phyloP scores from a whole-genome alignment of 2,888 invertebrate genomes.

The Pristionchus arcanus region DNA sequence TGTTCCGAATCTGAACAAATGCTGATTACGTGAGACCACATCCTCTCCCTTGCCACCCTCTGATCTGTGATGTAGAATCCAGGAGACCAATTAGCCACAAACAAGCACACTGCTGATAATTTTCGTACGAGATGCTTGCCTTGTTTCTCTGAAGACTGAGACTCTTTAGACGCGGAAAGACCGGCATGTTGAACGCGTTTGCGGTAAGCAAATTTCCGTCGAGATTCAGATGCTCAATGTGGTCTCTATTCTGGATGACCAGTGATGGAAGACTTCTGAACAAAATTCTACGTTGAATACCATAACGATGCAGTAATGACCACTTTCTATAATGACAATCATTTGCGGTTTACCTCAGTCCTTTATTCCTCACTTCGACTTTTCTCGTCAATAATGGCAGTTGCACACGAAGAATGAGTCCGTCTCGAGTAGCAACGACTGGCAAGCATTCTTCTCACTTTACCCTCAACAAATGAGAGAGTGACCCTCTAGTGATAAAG shows the following conservation, averaged over 20 bases:
- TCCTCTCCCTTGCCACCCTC: too few species aligned
- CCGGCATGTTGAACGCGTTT: conserved; percentile 69
- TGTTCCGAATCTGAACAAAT: conserved; percentile 65
- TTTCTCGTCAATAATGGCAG: conserved; percentile 8
- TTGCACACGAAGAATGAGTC: not conserved
- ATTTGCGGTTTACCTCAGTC: not conserved
- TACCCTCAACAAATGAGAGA: not conserved
- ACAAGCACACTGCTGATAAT: not conserved
- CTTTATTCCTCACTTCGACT: conserved; percentile 28
- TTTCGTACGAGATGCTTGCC: conserved; percentile 51
- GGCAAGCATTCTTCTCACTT: not conserved
- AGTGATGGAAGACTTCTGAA: conserved; percentile 68
- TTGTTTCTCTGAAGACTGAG: conserved; percentile 65
- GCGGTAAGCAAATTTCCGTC: conserved; percentile 73
- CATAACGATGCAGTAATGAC: not conserved
- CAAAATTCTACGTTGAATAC: too few species aligned
- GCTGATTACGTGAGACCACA: too few species aligned
- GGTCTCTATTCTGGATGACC: conserved; percentile 64
- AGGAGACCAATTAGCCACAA: too few species aligned
- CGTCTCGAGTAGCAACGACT: conserved; percentile 53
- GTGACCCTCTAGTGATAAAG: too few species aligned
- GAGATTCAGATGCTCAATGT: conserved; percentile 68
- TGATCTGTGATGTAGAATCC: too few species aligned
- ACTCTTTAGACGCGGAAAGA: conserved; percentile 63
- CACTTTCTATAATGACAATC: not conserved